These are phyloP conservation scores for Lytechinus pictus DNA, from an alignment of 35 echinoderm and acorn worm genomes.

Conservation along the genomic window DNA sequence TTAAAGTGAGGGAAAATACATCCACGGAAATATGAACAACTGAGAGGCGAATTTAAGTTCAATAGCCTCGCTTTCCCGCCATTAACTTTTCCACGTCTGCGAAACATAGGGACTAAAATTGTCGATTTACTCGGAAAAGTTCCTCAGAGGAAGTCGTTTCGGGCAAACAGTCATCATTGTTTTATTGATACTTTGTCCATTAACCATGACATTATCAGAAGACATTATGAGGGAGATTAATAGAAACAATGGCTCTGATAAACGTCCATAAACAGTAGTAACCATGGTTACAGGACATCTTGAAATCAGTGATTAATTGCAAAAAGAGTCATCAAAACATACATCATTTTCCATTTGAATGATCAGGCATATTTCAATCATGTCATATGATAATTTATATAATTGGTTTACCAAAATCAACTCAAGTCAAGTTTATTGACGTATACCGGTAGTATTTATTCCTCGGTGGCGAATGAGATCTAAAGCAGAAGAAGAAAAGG, in stretches of 20 bases:
- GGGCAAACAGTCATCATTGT: neutral
- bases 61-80: neutral
- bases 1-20: neutral
- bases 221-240: neutral
- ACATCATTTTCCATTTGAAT: neutral
- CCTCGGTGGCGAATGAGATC: too few relatives aligned
- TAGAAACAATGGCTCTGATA: neutral
- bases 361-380: neutral
- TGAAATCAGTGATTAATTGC: neutral
- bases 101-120: neutral
- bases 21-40: neutral
- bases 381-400: neutral
- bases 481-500: too few relatives aligned
- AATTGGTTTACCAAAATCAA: too few relatives aligned
- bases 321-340: neutral
- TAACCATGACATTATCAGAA: neutral
- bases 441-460: too few relatives aligned
- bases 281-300: neutral
- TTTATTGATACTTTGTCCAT: neutral
- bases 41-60: neutral
- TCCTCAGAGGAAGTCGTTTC: neutral
- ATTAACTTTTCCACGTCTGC: neutral
- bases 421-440: too few relatives aligned
- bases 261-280: neutral
- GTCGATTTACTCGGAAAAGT: neutral